phyloP scores from a whole-genome alignment of 1,140 invertebrate genomes.

The Chlorops oryzae region DNA sequence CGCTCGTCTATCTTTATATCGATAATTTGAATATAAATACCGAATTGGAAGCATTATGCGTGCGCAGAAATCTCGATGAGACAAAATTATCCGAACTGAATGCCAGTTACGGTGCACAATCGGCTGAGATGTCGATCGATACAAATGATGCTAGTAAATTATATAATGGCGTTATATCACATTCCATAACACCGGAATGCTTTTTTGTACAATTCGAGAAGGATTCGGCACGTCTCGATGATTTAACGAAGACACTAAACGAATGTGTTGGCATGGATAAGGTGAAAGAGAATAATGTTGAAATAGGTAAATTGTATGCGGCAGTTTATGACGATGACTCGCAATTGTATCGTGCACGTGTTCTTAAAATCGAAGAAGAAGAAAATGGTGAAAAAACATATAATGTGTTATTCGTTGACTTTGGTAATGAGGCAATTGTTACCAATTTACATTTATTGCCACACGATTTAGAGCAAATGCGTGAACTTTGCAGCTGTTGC shows the following conservation, averaged over 20 bases:
- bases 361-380: constrained; percentile 18
- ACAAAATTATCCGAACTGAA: constrained; percentile 28
- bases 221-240: constrained; percentile 22
- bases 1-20: constrained; percentile 57
- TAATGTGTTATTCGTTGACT: constrained; percentile 65
- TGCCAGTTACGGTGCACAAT: constrained; percentile 38
- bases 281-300: constrained; percentile 8
- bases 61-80: constrained; percentile 32
- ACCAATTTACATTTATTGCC: constrained; percentile 57
- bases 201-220: constrained; percentile 34
- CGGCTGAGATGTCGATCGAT: constrained; percentile 4
- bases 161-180: constrained; percentile 24
- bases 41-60: constrained; percentile 52
- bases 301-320: constrained; percentile 27
- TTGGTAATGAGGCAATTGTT: constrained; percentile 59
- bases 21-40: constrained; percentile 58
- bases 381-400: too few species aligned
- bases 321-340: constrained; percentile 26
- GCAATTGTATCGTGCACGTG: constrained; percentile 29
- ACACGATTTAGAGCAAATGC: constrained; percentile 55
- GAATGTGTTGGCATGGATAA: constrained; percentile 13
- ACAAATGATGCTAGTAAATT: constrained; percentile 9
- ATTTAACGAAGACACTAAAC: constrained; percentile 27
- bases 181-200: constrained; percentile 25
- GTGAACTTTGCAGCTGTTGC: constrained; percentile 57